A percentile compares a stretch with the other conserved stretches of the same genome.
These are phyloP conservation scores for Falco peregrinus DNA, from an alignment of 2,797 vertebrate genomes.

Conservation along the genomic window DNA sequence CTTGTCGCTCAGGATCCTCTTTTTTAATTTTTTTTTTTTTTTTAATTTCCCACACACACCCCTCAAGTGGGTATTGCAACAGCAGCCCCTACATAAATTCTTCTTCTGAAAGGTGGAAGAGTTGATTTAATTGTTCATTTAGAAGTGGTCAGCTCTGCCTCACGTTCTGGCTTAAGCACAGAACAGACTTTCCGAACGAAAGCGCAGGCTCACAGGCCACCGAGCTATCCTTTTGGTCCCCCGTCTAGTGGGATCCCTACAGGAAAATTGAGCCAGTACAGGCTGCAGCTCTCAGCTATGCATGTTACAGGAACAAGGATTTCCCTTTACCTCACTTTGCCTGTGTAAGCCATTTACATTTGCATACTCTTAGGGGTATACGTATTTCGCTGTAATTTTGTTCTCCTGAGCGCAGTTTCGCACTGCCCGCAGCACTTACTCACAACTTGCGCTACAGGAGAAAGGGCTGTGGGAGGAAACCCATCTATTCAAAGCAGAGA, in stretches of 20 bases:
- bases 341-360: not conserved
- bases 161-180: not conserved
- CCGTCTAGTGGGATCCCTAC: not conserved
- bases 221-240: not conserved
- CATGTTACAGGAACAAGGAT: not conserved
- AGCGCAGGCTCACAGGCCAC: not conserved
- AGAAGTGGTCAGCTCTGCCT: not conserved
- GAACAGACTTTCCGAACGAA: not conserved
- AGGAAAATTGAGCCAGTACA: not conserved
- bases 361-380: not conserved
- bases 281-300: not conserved
- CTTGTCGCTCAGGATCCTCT: accelerated
- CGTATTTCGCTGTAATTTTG: not conserved
- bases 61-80: not conserved
- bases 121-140: not conserved
- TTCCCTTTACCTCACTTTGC: not conserved
- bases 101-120: not conserved
- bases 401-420: not conserved
- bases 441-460: not conserved
- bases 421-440: not conserved
- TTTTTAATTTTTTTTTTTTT: not conserved
- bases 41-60: no score
- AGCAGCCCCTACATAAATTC: not conserved
- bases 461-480: not conserved
- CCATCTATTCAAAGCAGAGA: not conserved